Base-by-base conservation (phyloP, 2,113 vertebrate genomes). In the Amia ocellicauda region DNA sequence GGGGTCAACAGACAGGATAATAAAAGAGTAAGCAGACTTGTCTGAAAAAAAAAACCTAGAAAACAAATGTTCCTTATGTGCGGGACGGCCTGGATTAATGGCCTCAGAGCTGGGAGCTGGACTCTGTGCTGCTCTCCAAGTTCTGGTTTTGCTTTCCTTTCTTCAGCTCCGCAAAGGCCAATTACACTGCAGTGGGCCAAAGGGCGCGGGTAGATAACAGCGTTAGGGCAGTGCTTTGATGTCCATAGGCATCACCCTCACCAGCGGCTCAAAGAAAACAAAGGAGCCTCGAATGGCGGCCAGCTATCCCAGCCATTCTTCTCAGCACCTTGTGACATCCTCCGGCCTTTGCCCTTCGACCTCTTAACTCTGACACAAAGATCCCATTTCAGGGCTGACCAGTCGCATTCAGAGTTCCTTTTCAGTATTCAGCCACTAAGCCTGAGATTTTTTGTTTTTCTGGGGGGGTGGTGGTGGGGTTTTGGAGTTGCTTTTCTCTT, bases 171-270 rank as follows among this genome's bases (percentile, higher is more conserved):
- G 62, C 59, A 72, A 80, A 69, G 75, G 74, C 80, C 76, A 72
- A n/a, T 76, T 80, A 71, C 75, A 72, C 79, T 74, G 80, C 53
- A 73, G 61, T 78, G 69, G 83, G 87, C 81, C 85, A 88, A 85
- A 89, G 88, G 80, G 88, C 81, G 74, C 75, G 61, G 77, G 73
- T 68, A 83, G 90, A 91, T 85, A 88, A 82, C 89, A 89, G 86
- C 76, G 72, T 86, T 87, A 76, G 81, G 88, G 85, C 78, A 66
- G 67, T 78, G 80, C 93, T 94, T 91, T 94, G 91, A 93, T 90
- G 91, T 89, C 81, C 74, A 76, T 66, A 72, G 82, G 78, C 79
- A 71, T 74, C 84, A 76, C 72, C 82, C 85, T 67, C 57, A 23
- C 80, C 74, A 74, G 76, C 56, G 17, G 47, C 71, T 71, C 77